Percentiles rank a stretch among this genome's conserved stretches.
Evolutionary conservation across 2,113 vertebrate genomes (phyloP).

Genomic region (Bungarus multicinctus): DNA sequence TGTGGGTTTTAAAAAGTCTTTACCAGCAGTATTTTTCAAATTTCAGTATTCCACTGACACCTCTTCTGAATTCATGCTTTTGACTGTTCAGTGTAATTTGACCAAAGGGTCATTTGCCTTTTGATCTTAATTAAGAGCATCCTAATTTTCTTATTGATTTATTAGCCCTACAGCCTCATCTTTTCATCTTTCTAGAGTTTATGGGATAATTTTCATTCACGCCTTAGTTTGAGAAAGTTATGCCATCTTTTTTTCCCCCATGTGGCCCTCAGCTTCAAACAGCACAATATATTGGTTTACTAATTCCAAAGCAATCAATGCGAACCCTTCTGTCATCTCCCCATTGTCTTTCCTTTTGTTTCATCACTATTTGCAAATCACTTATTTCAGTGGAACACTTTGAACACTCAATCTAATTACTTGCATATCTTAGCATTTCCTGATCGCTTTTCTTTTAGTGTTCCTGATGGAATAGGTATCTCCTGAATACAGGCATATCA

Average conservation of each 20-base stretch:
- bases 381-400: neutral
- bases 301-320: neutral
- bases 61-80: neutral
- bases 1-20: neutral
- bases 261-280: neutral
- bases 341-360: neutral
- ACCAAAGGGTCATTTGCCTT: neutral
- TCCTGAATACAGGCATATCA: neutral
- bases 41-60: neutral
- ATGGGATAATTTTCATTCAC: neutral
- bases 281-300: neutral
- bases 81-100: neutral
- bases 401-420: neutral
- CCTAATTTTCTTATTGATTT: neutral
- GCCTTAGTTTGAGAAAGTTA: neutral
- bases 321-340: too few relatives aligned
- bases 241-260: neutral
- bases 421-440: neutral
- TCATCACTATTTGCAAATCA: neutral
- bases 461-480: neutral
- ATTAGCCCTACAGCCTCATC: neutral
- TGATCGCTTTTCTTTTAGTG: accelerated
- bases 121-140: neutral
- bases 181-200: neutral
- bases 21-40: neutral